phyloP scores from a whole-genome alignment of 2,797 vertebrate genomes.

The Sparus aurata region DNA sequence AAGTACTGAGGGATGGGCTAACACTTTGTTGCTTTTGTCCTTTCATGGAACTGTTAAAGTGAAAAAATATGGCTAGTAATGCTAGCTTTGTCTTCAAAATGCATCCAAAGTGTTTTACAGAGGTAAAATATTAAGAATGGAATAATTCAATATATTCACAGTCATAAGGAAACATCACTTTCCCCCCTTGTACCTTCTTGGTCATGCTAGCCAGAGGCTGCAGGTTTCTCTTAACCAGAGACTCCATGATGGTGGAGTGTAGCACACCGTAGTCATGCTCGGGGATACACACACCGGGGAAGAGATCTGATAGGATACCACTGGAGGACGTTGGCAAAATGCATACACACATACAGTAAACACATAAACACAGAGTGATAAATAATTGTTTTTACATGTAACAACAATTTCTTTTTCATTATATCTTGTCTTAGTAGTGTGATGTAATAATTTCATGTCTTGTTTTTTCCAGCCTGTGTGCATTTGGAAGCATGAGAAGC shows the following conservation, averaged over 20 bases:
- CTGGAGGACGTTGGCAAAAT: slow-evolving; percentile 64
- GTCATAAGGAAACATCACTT: not conserved
- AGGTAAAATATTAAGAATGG: not conserved
- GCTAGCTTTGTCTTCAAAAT: not conserved
- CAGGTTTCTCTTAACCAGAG: slow-evolving; percentile 83
- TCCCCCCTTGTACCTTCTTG: slow-evolving; percentile 68
- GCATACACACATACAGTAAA: slow-evolving; percentile 27
- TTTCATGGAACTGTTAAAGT: not conserved
- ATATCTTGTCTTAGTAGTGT: not conserved
- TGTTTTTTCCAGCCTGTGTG: not conserved
- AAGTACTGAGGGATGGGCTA: not conserved
- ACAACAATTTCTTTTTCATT: not conserved
- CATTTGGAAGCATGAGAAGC: not conserved
- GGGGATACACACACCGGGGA: slow-evolving; percentile 90
- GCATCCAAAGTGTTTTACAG: not conserved
- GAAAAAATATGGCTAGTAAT: not conserved
- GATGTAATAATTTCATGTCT: not conserved
- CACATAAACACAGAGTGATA: not conserved
- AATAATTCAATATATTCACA: not conserved
- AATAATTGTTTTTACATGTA: not conserved
- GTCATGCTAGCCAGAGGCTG: slow-evolving; percentile 88
- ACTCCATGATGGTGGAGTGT: slow-evolving; percentile 86
- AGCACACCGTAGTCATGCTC: slow-evolving; percentile 91
- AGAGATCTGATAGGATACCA: slow-evolving; percentile 92
- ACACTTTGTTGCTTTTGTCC: not conserved